Percentiles rank a stretch among this genome's conserved stretches.
phyloP scores from a whole-genome alignment of 2,888 invertebrate genomes.

The Harpalus rubripes region DNA sequence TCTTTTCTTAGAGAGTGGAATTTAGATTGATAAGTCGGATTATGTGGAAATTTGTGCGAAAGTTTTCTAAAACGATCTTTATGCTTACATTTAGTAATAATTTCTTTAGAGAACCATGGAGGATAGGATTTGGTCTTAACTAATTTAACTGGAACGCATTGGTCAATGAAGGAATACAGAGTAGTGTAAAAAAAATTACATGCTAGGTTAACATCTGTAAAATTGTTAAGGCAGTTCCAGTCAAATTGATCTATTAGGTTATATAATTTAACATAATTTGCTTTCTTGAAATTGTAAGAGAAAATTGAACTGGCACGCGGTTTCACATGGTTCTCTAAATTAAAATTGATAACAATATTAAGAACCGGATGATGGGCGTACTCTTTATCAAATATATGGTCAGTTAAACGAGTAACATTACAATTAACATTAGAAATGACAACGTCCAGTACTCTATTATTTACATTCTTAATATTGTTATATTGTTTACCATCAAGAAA shows the following conservation, averaged over 20 bases:
- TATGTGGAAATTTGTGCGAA: slow-evolving; percentile 8
- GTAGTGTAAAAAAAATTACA: background rate
- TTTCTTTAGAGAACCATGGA: slow-evolving; percentile 10
- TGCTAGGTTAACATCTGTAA: too few relatives aligned
- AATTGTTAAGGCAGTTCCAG: too few relatives aligned
- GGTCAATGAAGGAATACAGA: background rate
- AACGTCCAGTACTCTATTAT: background rate
- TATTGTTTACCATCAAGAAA: background rate
- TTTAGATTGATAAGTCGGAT: background rate
- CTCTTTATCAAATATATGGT: too few relatives aligned
- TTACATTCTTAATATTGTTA: slow-evolving; percentile 5
- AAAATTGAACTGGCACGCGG: background rate
- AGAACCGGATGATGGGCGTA: too few relatives aligned
- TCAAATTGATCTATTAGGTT: background rate
- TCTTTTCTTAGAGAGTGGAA: background rate
- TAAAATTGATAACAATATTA: too few relatives aligned
- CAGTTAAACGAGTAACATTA: background rate
- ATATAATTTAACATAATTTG: background rate
- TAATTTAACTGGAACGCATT: slow-evolving; percentile 7
- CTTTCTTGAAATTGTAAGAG: background rate
- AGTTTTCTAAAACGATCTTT: background rate
- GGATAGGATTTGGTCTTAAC: background rate
- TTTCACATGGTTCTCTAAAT: too few relatives aligned
- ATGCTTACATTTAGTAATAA: background rate
- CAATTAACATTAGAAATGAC: background rate